phyloP scores from a whole-genome alignment of 1,140 invertebrate genomes.

The Bombus waltoni region DNA sequence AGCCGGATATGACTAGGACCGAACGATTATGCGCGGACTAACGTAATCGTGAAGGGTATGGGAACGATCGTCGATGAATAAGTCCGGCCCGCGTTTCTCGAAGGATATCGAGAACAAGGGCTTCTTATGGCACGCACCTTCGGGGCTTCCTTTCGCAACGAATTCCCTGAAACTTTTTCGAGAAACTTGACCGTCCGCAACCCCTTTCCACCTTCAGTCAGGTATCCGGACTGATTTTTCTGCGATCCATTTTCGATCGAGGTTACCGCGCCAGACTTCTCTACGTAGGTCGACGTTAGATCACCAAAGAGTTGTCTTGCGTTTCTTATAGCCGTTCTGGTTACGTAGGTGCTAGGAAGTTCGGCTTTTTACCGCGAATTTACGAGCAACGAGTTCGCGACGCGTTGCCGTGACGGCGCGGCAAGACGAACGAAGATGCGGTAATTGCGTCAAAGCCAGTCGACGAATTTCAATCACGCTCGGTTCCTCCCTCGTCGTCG shows the following conservation, averaged over 20 bases:
- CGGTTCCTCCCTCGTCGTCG: constrained; percentile 68
- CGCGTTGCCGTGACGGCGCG: constrained; percentile 1
- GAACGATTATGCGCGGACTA: constrained; percentile 18
- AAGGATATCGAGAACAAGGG: constrained; percentile 35
- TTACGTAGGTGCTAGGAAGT: neutral
- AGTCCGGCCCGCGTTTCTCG: constrained; percentile 64
- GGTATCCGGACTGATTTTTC: neutral
- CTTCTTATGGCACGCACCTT: constrained; percentile 56
- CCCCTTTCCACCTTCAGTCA: neutral
- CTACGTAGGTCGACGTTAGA: neutral
- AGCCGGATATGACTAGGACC: constrained; percentile 39
- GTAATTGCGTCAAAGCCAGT: constrained; percentile 83
- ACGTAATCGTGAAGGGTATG: constrained; percentile 40
- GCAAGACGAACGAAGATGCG: constrained; percentile 62
- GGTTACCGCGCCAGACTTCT: too few relatives aligned
- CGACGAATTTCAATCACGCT: constrained; percentile 82
- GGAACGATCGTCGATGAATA: constrained; percentile 73
- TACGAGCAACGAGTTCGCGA: neutral
- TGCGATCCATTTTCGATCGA: neutral
- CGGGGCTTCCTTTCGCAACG: constrained; percentile 64
- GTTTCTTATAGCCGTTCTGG: neutral
- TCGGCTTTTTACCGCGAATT: neutral
- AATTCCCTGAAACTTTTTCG: constrained; percentile 60
- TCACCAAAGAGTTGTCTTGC: neutral
- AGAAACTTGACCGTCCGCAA: constrained; percentile 33